phyloP scores from a whole-genome alignment of 2,888 invertebrate genomes.

The Syrphus vitripennis region DNA sequence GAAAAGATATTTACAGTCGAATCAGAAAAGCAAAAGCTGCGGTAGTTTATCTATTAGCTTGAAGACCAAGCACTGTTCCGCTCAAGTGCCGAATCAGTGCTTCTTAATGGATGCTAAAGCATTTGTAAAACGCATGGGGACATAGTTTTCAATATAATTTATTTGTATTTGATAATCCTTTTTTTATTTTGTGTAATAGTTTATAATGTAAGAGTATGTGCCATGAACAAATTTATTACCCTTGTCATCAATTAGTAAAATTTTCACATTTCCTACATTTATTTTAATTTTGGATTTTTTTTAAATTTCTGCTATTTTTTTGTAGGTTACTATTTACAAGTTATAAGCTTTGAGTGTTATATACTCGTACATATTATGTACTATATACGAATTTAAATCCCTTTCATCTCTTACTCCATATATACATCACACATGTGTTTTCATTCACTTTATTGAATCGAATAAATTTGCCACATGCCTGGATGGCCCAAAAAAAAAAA shows the following conservation, averaged over 20 bases:
- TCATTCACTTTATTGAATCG: constrained; percentile 46
- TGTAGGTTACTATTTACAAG: neutral
- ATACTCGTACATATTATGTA: neutral
- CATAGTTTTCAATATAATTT: no score
- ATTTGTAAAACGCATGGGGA: no score
- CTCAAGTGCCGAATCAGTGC: no score
- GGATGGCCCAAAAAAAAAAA: neutral
- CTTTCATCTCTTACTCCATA: neutral
- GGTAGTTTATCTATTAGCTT: no score
- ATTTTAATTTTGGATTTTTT: neutral
- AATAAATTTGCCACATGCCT: constrained; percentile 52
- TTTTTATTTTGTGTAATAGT: no score
- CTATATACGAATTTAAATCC: constrained; percentile 49
- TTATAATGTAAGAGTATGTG: no score
- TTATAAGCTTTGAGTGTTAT: neutral
- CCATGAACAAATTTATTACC: neutral
- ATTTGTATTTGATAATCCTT: no score
- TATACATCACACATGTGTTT: neutral
- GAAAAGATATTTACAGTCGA: no score
- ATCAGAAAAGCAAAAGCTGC: no score
- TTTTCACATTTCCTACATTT: neutral
- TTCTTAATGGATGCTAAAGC: no score
- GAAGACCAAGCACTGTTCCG: no score
- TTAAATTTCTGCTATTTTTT: neutral
- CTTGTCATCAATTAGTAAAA: neutral